Percentiles rank a stretch among this genome's conserved stretches.
Conservation (phyloP, 2,797 vertebrate species). For the Bradypodion pumilum region DNA sequence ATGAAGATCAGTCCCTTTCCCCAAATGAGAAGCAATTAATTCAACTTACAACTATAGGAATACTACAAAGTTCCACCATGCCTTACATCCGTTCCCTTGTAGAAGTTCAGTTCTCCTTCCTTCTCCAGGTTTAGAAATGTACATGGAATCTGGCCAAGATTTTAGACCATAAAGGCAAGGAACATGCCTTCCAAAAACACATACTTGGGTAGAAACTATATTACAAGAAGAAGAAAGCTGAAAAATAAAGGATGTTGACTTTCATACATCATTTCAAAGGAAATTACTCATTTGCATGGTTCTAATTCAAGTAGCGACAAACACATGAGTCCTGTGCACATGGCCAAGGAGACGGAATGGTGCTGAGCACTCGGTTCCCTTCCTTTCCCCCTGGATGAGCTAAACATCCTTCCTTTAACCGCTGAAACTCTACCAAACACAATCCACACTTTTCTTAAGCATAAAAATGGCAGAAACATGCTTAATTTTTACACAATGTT, state of each 20-base stretch:
- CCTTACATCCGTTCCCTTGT: background rate
- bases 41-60: background rate
- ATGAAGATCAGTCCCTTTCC: background rate
- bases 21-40: background rate
- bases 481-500: background rate
- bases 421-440: background rate
- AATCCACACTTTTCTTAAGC: background rate
- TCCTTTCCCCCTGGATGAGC: background rate
- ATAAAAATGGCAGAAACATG: background rate
- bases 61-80: background rate
- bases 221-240: background rate
- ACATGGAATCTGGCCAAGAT: background rate
- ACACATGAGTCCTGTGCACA: background rate
- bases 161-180: background rate
- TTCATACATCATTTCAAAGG: background rate
- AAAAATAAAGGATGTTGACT: background rate
- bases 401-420: background rate
- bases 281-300: background rate
- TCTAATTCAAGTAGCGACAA: background rate
- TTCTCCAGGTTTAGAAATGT: too few species aligned
- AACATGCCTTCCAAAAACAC: background rate
- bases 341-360: background rate
- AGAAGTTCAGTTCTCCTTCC: too few species aligned
- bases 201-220: background rate
- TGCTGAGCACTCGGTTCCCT: background rate